Percentiles rank a stretch among this genome's conserved stretches.
These are phyloP conservation scores for Sipunculus nudus DNA, from an alignment of 2,888 invertebrate genomes.

Conservation along the genomic window DNA sequence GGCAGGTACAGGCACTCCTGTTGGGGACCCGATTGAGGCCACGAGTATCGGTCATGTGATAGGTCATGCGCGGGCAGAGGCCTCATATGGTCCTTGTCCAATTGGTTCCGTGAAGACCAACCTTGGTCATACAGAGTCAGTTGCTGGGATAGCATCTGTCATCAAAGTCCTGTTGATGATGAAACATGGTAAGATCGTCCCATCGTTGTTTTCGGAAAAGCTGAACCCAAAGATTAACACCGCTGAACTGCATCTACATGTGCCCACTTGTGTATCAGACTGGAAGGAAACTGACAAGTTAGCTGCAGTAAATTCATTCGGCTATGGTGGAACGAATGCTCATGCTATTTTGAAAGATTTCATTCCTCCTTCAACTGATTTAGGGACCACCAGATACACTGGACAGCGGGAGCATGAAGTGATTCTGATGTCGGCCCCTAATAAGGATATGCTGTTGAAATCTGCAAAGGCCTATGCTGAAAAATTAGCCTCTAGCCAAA, in stretches of 20 bases:
- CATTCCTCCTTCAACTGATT: neutral
- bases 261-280: constrained; percentile 29
- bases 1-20: constrained; percentile 48
- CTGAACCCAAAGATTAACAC: constrained; percentile 45
- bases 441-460: neutral
- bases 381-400: neutral
- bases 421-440: neutral
- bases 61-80: neutral
- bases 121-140: constrained; percentile 51
- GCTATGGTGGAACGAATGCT: neutral
- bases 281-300: constrained; percentile 11
- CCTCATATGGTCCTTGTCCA: constrained; percentile 5
- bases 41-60: constrained; percentile 38
- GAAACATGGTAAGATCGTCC: constrained; percentile 44
- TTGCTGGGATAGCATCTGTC: constrained; percentile 47
- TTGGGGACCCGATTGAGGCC: constrained; percentile 46
- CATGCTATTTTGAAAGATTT: neutral
- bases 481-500: too few relatives aligned
- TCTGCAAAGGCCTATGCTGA: too few relatives aligned
- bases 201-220: constrained; percentile 43
- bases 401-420: neutral
- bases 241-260: constrained; percentile 34
- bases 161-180: constrained; percentile 52
- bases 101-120: constrained; percentile 54
- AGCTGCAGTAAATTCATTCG: neutral